Evolutionary conservation across 37 sponge, comb jelly and placozoan species (phyloP), one percentile per base, ranked within the genome.

Genomic region (Hexactinellida sp.): DNA sequence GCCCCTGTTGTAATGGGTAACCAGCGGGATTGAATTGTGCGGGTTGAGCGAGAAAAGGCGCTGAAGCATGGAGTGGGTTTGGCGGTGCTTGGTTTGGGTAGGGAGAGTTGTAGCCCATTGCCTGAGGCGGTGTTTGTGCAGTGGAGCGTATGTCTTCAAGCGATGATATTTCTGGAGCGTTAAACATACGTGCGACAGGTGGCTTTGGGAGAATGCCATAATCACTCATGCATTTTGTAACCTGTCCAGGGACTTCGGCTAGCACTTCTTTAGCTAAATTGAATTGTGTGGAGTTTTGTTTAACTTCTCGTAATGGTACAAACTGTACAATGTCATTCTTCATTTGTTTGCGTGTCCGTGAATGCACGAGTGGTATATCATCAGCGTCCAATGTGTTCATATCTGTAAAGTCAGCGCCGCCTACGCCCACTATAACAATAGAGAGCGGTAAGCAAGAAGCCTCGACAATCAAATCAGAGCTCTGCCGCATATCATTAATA

Each of bases 341-440:
- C 76, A 63, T 63, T 7, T 28, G 76, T 63, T 63, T 63, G 3
- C 25, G 3, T 21, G 76, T 63, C 3, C 76, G 76, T 63, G 76
- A 63, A 23, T 63, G 76, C 13, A 63, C 76, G 76, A 63, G 76
- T 21, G 76, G 76, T 25, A 63, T 63, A 23, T 63, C 76, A 28
- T 63, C 76, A 63, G 76, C 76, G 13, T 63, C 76, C 34, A 63
- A 28, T 21, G 76, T 63, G 13, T 63, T 63, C 95, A 95, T 95
- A 38, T 92, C 90, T 24, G 88, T 86, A 88, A 95, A 95, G 87
- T 95, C 93, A 28, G 95, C 95, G 34, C 86, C 88, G 23, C 95
- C 95, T 36, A 95, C 93, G 55, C 95, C 95, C n/a, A 95, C 95
- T 83, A 95, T 95, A 36, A 95, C 93, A 41, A 95, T 91, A 24